phyloP scores from a whole-genome alignment of 2,113 vertebrate genomes.

The Rostratula benghalensis region DNA sequence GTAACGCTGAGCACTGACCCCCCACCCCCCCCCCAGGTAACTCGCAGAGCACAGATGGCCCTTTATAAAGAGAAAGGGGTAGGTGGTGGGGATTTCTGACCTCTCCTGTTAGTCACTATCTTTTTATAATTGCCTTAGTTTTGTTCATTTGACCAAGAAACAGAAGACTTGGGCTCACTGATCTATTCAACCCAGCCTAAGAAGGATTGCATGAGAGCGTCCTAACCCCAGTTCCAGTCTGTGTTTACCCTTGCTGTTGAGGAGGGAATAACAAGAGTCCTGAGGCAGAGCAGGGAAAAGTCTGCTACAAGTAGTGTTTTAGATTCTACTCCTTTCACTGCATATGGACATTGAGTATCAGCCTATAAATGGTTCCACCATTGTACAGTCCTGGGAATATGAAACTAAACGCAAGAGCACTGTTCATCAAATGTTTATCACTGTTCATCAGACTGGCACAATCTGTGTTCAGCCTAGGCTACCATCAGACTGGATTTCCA shows the following conservation, averaged over 20 bases:
- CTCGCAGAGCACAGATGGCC: background rate
- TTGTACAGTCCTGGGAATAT: background rate
- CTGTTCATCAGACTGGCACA: background rate
- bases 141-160: background rate
- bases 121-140: background rate
- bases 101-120: background rate
- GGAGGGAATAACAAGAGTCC: background rate
- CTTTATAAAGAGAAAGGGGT: background rate
- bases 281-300: background rate
- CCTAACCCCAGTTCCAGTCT: background rate
- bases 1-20: rapidly evolving
- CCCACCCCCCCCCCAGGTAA: background rate
- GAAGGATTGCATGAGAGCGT: background rate
- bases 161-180: background rate
- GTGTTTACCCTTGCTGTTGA: background rate
- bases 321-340: background rate
- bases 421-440: background rate
- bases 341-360: background rate
- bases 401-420: background rate
- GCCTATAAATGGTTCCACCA: background rate
- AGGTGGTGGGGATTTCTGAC: background rate
- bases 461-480: background rate
- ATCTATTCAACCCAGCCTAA: background rate
- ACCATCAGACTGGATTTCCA: background rate
- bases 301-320: background rate